Evolutionary conservation across 2,113 vertebrate genomes (phyloP).

Genomic region (Scytalopus superciliaris): DNA sequence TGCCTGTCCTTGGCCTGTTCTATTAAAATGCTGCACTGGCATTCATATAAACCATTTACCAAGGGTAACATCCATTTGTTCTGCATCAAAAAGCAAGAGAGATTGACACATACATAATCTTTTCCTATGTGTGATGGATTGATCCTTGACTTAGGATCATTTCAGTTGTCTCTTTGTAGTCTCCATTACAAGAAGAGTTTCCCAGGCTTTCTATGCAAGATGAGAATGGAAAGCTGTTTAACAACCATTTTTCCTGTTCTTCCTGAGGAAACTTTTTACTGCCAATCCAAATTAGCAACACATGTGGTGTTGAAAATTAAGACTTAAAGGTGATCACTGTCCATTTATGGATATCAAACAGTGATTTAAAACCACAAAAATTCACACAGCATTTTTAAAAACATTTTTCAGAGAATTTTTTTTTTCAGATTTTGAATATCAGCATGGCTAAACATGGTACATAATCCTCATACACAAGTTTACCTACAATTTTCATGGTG

Average conservation of each 20-base stretch:
- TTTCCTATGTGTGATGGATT: constrained; percentile 66
- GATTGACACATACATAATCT: constrained; percentile 68
- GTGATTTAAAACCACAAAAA: not conserved
- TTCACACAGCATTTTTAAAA: not conserved
- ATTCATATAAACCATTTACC: constrained; percentile 70
- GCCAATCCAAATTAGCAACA: constrained; percentile 18
- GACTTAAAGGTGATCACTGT: not conserved
- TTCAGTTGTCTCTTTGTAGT: constrained; percentile 50
- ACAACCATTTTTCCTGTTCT: not conserved
- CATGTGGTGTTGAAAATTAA: not conserved
- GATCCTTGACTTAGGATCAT: constrained; percentile 63
- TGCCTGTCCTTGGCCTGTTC: constrained; percentile 63
- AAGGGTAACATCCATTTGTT: constrained; percentile 69
- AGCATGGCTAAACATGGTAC: not conserved
- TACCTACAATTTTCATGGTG: not conserved
- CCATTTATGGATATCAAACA: constrained; percentile 1
- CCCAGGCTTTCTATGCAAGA: constrained; percentile 26
- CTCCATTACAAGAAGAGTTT: constrained; percentile 36
- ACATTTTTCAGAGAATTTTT: not conserved
- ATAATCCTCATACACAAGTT: not conserved
- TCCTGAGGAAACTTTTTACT: constrained; percentile 23
- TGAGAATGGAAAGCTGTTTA: constrained; percentile 31
- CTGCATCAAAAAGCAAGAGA: constrained; percentile 70
- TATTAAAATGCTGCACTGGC: constrained; percentile 65
- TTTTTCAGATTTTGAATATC: not conserved